A percentile compares a stretch with the other conserved stretches of the same genome.
Evolutionary conservation across 2,888 invertebrate species (phyloP).

Genomic region (Apotomis turbidana): DNA sequence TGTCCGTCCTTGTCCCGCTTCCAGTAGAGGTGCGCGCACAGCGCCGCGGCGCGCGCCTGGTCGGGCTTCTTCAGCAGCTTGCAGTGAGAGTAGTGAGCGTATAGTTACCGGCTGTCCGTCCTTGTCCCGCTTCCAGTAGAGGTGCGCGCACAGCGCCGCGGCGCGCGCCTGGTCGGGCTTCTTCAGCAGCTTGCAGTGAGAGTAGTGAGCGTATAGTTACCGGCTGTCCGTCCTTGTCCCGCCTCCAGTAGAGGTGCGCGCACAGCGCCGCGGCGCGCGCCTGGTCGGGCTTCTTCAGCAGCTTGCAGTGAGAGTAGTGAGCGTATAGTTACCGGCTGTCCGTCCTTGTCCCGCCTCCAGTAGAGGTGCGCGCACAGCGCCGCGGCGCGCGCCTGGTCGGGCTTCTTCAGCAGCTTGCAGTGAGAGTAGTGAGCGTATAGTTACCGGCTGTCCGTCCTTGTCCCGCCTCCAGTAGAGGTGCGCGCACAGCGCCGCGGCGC

Average conservation of each 20-base stretch:
- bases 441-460: constrained; percentile 73
- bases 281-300: constrained; percentile 99
- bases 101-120: too few species aligned
- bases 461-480: constrained; percentile 99
- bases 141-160: too few species aligned
- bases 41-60: too few species aligned
- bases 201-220: too few species aligned
- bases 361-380: constrained; percentile 97
- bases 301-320: constrained; percentile 84
- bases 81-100: too few species aligned
- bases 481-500: constrained; percentile 96
- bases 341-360: constrained; percentile 93
- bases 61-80: too few species aligned
- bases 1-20: too few species aligned
- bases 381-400: constrained; percentile 94
- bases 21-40: too few species aligned
- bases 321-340: constrained; percentile 60
- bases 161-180: too few species aligned
- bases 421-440: constrained; percentile 69
- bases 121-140: too few species aligned
- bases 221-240: constrained; percentile 81
- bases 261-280: constrained; percentile 96
- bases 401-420: constrained; percentile 96
- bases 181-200: too few species aligned
- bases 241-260: constrained; percentile 99